Percentiles rank a stretch among this genome's conserved stretches.
Conservation (phyloP, 2,113 vertebrate species). For the Astur gentilis region DNA sequence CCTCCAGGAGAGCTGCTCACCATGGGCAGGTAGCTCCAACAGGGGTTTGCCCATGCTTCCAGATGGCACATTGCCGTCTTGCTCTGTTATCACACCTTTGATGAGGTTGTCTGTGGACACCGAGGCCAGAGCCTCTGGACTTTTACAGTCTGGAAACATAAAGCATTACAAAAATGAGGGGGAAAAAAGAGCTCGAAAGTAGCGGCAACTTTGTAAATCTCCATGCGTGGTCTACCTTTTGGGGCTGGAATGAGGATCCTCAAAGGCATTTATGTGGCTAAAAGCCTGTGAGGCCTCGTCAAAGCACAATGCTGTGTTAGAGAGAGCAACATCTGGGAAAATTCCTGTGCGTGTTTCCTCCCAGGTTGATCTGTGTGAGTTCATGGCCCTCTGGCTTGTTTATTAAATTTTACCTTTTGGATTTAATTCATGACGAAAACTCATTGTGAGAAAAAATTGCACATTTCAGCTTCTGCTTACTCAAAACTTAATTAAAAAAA, state of each 20-base stretch:
- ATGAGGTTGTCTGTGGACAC: not conserved
- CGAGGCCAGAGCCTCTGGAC: not conserved
- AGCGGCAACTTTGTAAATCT: not conserved
- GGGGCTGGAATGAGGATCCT: not conserved
- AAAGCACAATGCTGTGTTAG: not conserved
- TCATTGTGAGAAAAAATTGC: not conserved
- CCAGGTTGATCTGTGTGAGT: not conserved
- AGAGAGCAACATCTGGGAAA: not conserved
- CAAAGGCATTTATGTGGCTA: not conserved
- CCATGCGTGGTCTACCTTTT: not conserved
- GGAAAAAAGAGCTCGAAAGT: not conserved
- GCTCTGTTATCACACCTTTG: not conserved
- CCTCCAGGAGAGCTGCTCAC: not conserved
- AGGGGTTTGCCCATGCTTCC: not conserved
- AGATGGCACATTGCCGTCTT: accelerated
- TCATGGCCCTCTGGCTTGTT: not conserved
- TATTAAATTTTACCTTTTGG: not conserved
- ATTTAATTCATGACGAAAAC: not conserved
- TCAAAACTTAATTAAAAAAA: not conserved
- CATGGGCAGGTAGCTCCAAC: not conserved
- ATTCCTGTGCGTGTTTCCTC: not conserved
- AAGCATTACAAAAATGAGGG: not conserved
- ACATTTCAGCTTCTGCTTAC: not conserved
- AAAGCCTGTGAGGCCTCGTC: not conserved
- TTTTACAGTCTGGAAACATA: not conserved